Percentiles rank a stretch among this genome's conserved stretches.
phyloP scores from a whole-genome alignment of 2,113 vertebrate genomes.

The Oophaga pumilio region DNA sequence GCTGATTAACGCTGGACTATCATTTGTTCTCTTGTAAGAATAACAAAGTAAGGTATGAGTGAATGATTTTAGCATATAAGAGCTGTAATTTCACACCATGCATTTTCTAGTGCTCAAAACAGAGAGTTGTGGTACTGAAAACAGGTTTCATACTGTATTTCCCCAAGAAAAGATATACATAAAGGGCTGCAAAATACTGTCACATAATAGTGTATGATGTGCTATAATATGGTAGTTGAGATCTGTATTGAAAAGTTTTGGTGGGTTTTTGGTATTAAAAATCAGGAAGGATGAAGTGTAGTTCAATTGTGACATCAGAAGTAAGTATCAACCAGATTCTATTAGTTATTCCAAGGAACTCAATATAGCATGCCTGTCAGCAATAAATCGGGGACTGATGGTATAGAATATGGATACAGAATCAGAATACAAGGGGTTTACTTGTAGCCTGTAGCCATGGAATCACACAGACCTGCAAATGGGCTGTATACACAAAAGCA shows the following conservation, averaged over 20 bases:
- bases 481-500: too few species aligned
- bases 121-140: neutral
- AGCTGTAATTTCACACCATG: neutral
- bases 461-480: too few species aligned
- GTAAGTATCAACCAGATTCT: too few species aligned
- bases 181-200: neutral
- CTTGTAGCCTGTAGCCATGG: too few species aligned
- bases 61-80: neutral
- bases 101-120: neutral
- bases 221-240: neutral
- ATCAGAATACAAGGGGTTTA: too few species aligned
- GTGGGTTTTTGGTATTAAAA: too few species aligned
- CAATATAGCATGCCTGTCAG: too few species aligned
- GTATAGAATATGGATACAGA: too few species aligned
- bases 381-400: too few species aligned
- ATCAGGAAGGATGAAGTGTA: neutral
- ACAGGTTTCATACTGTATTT: neutral
- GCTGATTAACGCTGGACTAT: neutral
- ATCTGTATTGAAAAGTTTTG: too few species aligned
- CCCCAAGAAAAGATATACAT: neutral
- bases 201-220: neutral
- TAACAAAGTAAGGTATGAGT: neutral
- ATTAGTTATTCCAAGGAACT: too few species aligned
- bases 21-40: neutral
- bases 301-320: neutral